Percentiles rank a stretch among this genome's conserved stretches.
These are phyloP conservation scores for Platyura marginata DNA, from an alignment of 1,140 invertebrate genomes.

Conservation along the genomic window DNA sequence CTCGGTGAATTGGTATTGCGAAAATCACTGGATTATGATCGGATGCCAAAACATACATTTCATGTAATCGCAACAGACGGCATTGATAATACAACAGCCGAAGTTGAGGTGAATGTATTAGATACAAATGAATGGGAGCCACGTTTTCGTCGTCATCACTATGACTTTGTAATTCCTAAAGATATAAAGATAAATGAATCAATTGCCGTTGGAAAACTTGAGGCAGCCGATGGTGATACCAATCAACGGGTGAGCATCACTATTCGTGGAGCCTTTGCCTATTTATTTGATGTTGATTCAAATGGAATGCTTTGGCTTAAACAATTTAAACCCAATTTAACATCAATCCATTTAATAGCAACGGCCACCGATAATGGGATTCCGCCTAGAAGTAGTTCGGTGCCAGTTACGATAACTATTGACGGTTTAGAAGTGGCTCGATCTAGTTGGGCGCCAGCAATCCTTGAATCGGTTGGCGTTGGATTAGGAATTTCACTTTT, in stretches of 20 bases:
- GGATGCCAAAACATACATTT: conserved; percentile 48
- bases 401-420: conserved; percentile 21
- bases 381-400: conserved; percentile 19
- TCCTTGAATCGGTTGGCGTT: conserved; percentile 19
- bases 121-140: conserved; percentile 90
- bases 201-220: conserved; percentile 39
- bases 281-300: conserved; percentile 31
- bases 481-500: conserved; percentile 18
- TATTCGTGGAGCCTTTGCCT: conserved; percentile 49
- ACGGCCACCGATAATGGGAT: conserved; percentile 52
- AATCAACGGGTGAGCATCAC: conserved; percentile 50
- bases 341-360: conserved; percentile 48
- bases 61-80: conserved; percentile 73
- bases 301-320: conserved; percentile 31
- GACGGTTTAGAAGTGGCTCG: conserved; percentile 17
- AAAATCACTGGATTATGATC: conserved; percentile 64
- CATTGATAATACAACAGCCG: conserved; percentile 28
- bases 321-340: conserved; percentile 28
- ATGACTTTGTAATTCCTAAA: conserved; percentile 44
- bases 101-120: conserved; percentile 58
- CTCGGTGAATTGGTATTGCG: conserved; percentile 64
- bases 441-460: conserved; percentile 14
- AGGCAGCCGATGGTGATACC: conserved; percentile 62
- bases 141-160: conserved; percentile 66
- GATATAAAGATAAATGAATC: background rate